Evolutionary conservation across 2,888 invertebrate species (phyloP).

Genomic region (Pyrrhosoma nymphula): DNA sequence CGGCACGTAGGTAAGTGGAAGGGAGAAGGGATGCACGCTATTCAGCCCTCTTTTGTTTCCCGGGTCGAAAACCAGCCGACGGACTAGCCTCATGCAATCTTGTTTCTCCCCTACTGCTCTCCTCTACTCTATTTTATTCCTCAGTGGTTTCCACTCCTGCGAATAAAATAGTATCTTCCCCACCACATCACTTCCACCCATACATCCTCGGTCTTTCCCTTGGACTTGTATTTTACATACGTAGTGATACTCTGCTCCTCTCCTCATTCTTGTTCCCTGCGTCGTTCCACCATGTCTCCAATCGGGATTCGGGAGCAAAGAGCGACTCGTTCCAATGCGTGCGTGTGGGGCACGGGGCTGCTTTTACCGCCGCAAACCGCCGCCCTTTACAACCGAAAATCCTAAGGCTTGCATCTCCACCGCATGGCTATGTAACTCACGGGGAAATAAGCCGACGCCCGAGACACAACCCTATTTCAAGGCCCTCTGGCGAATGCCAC

Average conservation of each 20-base stretch:
- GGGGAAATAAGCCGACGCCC: background rate
- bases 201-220: background rate
- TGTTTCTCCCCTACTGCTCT: slow-evolving; percentile 6
- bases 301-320: background rate
- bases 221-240: background rate
- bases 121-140: background rate
- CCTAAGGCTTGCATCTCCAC: background rate
- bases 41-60: background rate
- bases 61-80: slow-evolving; percentile 23
- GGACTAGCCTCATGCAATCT: slow-evolving; percentile 27
- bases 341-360: background rate
- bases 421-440: background rate
- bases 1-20: background rate
- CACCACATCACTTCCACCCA: background rate
- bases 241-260: background rate
- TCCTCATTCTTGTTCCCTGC: background rate
- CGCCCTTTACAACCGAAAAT: background rate
- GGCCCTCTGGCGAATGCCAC: background rate
- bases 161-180: background rate
- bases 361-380: too few species aligned
- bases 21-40: background rate
- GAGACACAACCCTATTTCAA: background rate
- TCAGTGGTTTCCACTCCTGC: background rate
- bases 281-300: background rate
- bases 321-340: background rate